These are phyloP conservation scores for Frieseomelitta varia DNA, from an alignment of 1,140 invertebrate species.

Conservation along the genomic window DNA sequence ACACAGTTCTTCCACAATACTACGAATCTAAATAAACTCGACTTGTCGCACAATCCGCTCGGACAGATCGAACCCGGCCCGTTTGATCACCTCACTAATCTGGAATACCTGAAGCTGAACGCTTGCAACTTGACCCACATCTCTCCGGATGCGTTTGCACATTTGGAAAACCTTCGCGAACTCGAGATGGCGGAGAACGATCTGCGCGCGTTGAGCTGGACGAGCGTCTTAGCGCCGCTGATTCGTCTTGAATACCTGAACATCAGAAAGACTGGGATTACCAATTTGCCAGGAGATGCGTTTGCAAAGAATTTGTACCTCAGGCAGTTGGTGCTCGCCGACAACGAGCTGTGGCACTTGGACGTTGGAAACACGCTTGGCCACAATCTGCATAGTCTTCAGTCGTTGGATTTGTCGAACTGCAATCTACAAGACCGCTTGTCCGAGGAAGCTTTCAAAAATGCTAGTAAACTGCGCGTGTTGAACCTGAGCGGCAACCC, in stretches of 20 bases:
- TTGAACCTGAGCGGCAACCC: conserved; percentile 87
- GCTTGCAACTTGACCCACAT: conserved; percentile 85
- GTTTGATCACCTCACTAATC: conserved; percentile 85
- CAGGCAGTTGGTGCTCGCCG: conserved; percentile 85
- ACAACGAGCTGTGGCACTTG: conserved; percentile 86
- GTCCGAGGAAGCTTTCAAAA: conserved; percentile 87
- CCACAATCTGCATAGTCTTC: conserved; percentile 85
- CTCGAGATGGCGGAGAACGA: conserved; percentile 86
- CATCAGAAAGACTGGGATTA: conserved; percentile 84
- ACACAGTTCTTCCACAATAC: conserved; percentile 86
- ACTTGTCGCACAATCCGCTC: conserved; percentile 88
- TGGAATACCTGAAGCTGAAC: conserved; percentile 86
- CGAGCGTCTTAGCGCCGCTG: conserved; percentile 83
- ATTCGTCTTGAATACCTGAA: conserved; percentile 85
- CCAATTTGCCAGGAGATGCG: conserved; percentile 85
- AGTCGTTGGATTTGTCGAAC: conserved; percentile 87
- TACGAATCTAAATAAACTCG: conserved; percentile 85
- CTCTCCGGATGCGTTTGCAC: conserved; percentile 83
- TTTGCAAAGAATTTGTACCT: conserved; percentile 87
- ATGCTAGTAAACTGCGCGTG: conserved; percentile 86
- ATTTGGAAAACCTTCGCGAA: conserved; percentile 84
- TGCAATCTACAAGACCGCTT: conserved; percentile 86
- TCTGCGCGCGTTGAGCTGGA: conserved; percentile 84
- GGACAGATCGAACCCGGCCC: conserved; percentile 83
- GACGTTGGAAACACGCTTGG: conserved; percentile 86